Evolutionary conservation across 2,797 vertebrate genomes (phyloP), one percentile per base, ranked within the genome.

Genomic region (Pipistrellus kuhlii): DNA sequence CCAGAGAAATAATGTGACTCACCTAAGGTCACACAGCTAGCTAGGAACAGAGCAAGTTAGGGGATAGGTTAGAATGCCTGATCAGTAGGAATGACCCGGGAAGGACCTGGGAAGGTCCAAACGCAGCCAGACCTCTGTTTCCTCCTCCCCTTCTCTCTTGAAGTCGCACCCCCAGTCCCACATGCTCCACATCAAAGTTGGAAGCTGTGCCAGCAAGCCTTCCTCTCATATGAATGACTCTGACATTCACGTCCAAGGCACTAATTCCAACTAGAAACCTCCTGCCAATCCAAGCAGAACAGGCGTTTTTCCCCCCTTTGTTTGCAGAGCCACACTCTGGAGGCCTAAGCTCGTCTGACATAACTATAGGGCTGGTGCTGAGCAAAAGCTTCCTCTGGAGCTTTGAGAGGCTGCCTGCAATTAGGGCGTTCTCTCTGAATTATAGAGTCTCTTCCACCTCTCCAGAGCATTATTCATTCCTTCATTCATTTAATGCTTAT

Each of bases 231-330:
- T 38, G 80, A 96, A 91, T 83, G 59, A 69, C 76, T 91, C 94
- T 76, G 91, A 72, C 66, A 88, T 35, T 93, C 92, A 80, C 41
- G 44, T 88, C 93, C 4, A 21, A 90, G 86, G 88, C 81, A 85
- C 87, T 91, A 72, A 84, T 94, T 97, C 93, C 5, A 1, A 14
- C 4, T 66, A 77, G 69, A 86, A 94, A 72, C 9, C 5, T 96
- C 71, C 76, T 88, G 97, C 97, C 96, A 97, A 96, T 69, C 62
- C 8, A 97, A 98, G 97, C 96, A 97, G 86, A 78, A 3, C 94
- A 83, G 0, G 89, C 81, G 89, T 88, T 90, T 90, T 38, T 46
- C 38, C 27, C 7, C 44, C 44, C 17, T 0, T 48, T 72, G 35
- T 76, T 92, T 85, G 48, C 23, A 73, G 90, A 97, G 71, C 55